phyloP scores from a whole-genome alignment of 64 coral and sea anemone genomes.

The Stylophora pistillata region DNA sequence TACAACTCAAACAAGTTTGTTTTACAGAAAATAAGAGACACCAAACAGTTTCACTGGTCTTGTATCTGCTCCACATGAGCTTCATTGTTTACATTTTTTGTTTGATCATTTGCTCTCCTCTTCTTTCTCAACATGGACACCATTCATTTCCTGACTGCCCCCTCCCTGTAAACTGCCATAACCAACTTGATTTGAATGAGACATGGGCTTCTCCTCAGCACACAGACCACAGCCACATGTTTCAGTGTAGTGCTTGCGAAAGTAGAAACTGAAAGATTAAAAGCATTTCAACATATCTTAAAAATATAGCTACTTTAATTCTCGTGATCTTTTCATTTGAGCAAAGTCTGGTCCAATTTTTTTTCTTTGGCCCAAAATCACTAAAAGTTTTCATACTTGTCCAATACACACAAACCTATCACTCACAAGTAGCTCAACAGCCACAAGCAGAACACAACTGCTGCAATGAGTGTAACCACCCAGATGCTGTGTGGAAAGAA shows the following conservation, averaged over 20 bases:
- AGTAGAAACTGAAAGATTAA: slow-evolving; percentile 63
- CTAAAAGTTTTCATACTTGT: neutral
- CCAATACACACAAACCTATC: neutral
- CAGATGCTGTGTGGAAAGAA: slow-evolving; percentile 57
- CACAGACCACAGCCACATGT: slow-evolving; percentile 78
- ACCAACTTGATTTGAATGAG: slow-evolving; percentile 16
- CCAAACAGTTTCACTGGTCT: too few relatives aligned
- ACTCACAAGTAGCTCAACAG: slow-evolving; percentile 83
- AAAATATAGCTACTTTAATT: too few relatives aligned
- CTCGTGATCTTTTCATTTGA: too few relatives aligned
- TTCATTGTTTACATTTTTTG: neutral
- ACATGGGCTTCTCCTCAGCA: slow-evolving; percentile 70
- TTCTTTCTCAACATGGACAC: neutral
- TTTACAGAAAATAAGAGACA: too few relatives aligned
- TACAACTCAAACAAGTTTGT: too few relatives aligned
- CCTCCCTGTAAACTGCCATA: slow-evolving; percentile 3
- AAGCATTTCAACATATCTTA: too few relatives aligned
- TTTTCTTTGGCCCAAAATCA: neutral
- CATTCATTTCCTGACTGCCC: neutral
- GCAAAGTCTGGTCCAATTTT: too few relatives aligned
- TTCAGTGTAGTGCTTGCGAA: slow-evolving; percentile 79
- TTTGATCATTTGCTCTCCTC: neutral
- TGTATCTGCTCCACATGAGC: too few relatives aligned
- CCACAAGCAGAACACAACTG: slow-evolving; percentile 65
- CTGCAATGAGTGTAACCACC: slow-evolving; percentile 64